Evolutionary conservation across 2,113 vertebrate species (phyloP).

Genomic region (Gracilinanus agilis): DNA sequence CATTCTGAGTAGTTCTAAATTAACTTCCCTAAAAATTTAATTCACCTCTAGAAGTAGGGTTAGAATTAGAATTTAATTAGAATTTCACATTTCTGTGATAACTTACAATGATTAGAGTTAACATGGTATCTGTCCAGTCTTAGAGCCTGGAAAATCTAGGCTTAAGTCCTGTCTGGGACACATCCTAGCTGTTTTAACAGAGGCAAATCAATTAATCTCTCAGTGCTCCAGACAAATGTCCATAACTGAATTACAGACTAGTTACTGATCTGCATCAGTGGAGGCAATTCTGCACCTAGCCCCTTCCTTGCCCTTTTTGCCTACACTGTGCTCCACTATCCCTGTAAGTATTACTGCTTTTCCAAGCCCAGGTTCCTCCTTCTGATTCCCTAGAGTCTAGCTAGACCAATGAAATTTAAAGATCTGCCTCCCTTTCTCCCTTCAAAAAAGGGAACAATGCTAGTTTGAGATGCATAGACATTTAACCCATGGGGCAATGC

Average conservation of each 20-base stretch:
- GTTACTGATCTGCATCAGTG: neutral
- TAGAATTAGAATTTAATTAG: slow-evolving; percentile 32
- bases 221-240: neutral
- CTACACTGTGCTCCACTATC: neutral
- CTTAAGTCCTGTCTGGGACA: neutral
- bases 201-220: neutral
- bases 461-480: neutral
- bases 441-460: neutral
- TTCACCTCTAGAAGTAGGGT: neutral
- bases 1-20: slow-evolving; percentile 28
- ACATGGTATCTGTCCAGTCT: neutral
- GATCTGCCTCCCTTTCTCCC: neutral
- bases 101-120: neutral
- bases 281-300: neutral
- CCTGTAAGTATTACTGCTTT: neutral
- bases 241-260: neutral
- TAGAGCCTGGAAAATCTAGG: neutral
- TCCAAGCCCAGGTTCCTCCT: neutral
- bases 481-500: neutral
- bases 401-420: neutral
- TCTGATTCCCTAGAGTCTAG: too few relatives aligned
- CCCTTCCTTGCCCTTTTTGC: neutral
- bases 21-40: slow-evolving; percentile 15
- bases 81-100: slow-evolving; percentile 9
- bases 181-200: neutral